phyloP scores from a whole-genome alignment of 2,888 invertebrate genomes.

The Neoaliturus tenellus region DNA sequence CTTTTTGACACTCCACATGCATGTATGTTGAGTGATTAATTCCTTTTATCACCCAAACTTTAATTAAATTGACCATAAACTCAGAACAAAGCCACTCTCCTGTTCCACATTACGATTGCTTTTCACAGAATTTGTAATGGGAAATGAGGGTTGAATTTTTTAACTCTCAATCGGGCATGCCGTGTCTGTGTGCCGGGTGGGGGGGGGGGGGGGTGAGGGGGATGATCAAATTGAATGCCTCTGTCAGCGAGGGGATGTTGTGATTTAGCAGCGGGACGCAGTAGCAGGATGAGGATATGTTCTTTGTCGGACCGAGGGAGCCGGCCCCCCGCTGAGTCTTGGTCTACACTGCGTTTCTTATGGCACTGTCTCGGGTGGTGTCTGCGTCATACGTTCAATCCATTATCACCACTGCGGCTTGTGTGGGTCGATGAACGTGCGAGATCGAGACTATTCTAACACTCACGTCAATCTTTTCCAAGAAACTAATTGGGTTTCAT shows the following conservation, averaged over 20 bases:
- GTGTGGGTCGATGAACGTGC: too few species aligned
- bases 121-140: slow-evolving; percentile 6
- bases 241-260: slow-evolving; percentile 30
- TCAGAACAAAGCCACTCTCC: too few species aligned
- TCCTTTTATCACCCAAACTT: too few species aligned
- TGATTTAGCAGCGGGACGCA: background rate
- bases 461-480: too few species aligned
- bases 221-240: slow-evolving; percentile 42
- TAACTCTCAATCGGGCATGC: slow-evolving; percentile 31
- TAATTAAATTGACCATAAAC: too few species aligned
- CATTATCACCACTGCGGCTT: too few species aligned
- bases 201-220: background rate
- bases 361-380: background rate
- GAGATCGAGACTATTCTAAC: too few species aligned
- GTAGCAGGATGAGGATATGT: background rate
- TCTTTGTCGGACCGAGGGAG: slow-evolving; percentile 14
- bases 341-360: background rate
- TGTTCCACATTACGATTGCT: background rate
- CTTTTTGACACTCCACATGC: too few species aligned
- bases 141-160: slow-evolving; percentile 37
- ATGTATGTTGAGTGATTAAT: too few species aligned
- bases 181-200: too few species aligned
- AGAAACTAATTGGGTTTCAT: too few species aligned
- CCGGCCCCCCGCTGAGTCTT: background rate
- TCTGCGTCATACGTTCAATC: too few species aligned